Percentiles rank a stretch among this genome's conserved stretches.
These are phyloP conservation scores for Pagrus major DNA, from an alignment of 2,113 vertebrate genomes.

Conservation along the genomic window DNA sequence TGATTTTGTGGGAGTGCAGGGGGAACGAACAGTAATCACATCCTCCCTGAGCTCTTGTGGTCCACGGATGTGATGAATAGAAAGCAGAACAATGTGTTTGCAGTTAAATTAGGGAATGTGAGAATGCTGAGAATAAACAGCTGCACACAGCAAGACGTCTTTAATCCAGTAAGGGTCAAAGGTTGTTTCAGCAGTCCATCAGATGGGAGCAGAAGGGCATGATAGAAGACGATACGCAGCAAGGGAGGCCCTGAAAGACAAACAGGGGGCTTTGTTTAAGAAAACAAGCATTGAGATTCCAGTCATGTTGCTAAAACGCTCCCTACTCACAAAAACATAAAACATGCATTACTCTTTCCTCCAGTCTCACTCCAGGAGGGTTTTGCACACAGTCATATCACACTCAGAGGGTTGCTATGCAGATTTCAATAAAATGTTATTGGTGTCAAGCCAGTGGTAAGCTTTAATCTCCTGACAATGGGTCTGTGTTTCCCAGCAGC, in stretches of 20 bases:
- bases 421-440: not conserved
- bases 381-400: not conserved
- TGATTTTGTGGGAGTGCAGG: not conserved
- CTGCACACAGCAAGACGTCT: slow-evolving; percentile 40
- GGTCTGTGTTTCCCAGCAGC: slow-evolving; percentile 35
- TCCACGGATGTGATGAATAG: slow-evolving; percentile 19
- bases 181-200: slow-evolving; percentile 35
- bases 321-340: slow-evolving; percentile 9
- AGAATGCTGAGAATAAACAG: slow-evolving; percentile 47
- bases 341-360: not conserved
- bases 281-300: slow-evolving; percentile 75
- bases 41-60: slow-evolving; percentile 29
- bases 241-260: slow-evolving; percentile 38
- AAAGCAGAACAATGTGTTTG: slow-evolving; percentile 12
- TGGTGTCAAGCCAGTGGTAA: not conserved
- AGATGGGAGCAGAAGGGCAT: slow-evolving; percentile 26
- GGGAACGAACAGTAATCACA: slow-evolving; percentile 3
- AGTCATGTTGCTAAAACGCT: slow-evolving; percentile 53
- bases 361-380: slow-evolving; percentile 11
- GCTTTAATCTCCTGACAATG: slow-evolving; percentile 18
- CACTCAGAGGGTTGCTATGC: not conserved
- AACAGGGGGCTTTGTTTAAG: slow-evolving; percentile 46
- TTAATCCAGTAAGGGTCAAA: slow-evolving; percentile 41
- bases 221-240: slow-evolving; percentile 31
- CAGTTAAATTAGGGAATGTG: slow-evolving; percentile 1